phyloP scores from a whole-genome alignment of 2,113 vertebrate genomes.

The Ammodramus savannarum region DNA sequence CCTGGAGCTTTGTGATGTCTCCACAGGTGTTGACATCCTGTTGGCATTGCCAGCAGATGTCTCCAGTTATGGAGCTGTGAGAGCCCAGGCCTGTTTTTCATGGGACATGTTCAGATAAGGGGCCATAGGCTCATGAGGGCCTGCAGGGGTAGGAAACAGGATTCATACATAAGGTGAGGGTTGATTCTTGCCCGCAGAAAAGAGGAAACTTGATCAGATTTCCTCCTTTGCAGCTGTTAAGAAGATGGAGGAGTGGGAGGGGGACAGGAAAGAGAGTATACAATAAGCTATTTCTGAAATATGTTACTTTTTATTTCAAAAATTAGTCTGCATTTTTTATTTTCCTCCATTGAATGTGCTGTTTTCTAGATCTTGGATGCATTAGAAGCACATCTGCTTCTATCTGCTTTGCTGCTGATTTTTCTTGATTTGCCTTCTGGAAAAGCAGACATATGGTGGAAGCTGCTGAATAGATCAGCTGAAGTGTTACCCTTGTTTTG shows the following conservation, averaged over 20 bases:
- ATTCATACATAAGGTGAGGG: neutral
- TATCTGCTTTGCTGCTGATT: neutral
- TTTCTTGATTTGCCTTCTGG: neutral
- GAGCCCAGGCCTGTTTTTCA: neutral
- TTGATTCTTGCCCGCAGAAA: neutral
- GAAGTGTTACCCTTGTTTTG: neutral
- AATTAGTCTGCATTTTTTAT: neutral
- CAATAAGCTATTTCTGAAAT: neutral
- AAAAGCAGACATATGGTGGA: neutral
- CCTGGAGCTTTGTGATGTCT: neutral
- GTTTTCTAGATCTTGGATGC: neutral
- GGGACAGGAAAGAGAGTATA: neutral
- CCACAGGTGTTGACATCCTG: neutral
- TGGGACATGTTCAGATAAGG: accelerated
- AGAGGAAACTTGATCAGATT: neutral
- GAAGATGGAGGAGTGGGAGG: neutral
- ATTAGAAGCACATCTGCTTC: too few relatives aligned
- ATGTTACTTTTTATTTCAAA: neutral
- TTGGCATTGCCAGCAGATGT: neutral
- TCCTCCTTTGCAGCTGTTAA: neutral
- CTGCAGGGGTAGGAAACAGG: neutral
- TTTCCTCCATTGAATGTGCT: neutral
- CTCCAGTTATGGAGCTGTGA: accelerated
- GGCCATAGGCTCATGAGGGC: neutral
- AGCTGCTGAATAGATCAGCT: constrained; percentile 7